A percentile compares a stretch with the other conserved stretches of the same genome.
phyloP scores from a whole-genome alignment of 1,140 invertebrate genomes.

The Dendroctonus valens region DNA sequence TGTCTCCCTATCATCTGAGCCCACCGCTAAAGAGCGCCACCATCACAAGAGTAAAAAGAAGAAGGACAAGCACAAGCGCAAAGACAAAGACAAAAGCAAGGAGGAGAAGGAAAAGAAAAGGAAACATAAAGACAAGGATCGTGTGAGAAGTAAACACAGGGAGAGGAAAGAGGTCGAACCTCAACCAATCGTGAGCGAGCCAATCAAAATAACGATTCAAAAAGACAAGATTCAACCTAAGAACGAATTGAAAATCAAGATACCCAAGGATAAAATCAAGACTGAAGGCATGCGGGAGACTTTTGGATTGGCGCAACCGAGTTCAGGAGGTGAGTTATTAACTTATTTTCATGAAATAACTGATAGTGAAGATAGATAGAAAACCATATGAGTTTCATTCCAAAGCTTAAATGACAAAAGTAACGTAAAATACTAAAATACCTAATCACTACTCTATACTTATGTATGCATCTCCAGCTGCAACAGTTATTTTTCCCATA shows the following conservation, averaged over 20 bases:
- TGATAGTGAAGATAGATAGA: no score
- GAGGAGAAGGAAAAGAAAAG: constrained; percentile 56
- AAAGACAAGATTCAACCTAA: constrained; percentile 58
- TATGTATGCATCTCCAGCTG: no score
- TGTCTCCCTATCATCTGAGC: constrained; percentile 30
- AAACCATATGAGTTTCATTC: no score
- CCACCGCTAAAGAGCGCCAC: constrained; percentile 52
- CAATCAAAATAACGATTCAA: constrained; percentile 66
- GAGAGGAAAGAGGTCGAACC: constrained; percentile 56
- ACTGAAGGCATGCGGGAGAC: constrained; percentile 46
- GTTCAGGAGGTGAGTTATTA: constrained; percentile 33
- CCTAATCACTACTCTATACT: no score
- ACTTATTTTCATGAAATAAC: no score
- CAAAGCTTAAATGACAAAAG: no score
- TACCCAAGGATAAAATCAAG: constrained; percentile 61
- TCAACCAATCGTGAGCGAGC: constrained; percentile 52
- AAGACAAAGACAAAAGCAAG: constrained; percentile 56
- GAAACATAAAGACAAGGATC: constrained; percentile 63
- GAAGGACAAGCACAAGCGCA: constrained; percentile 66
- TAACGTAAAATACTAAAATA: no score
- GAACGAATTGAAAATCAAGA: constrained; percentile 60
- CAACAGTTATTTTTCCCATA: no score
- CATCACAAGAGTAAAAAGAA: constrained; percentile 62
- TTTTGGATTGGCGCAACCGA: constrained; percentile 37
- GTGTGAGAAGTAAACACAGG: constrained; percentile 57